These are phyloP conservation scores for Athene noctua DNA, from an alignment of 2,113 vertebrate genomes.

Conservation along the genomic window DNA sequence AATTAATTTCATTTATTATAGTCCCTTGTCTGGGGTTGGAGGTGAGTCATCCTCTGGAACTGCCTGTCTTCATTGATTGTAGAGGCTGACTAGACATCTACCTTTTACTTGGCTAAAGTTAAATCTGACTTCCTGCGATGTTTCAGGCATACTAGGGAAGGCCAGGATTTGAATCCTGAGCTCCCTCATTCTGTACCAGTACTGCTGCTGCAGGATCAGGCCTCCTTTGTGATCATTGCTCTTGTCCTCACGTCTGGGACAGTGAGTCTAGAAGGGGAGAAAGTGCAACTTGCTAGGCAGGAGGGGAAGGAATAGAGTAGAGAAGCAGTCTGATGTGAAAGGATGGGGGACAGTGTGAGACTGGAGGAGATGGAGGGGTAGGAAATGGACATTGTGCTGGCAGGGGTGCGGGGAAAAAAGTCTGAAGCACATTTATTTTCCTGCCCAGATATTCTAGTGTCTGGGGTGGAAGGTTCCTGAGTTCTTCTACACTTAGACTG, in stretches of 20 bases:
- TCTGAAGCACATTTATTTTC: not conserved
- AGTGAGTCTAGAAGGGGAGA: not conserved
- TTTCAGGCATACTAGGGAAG: not conserved
- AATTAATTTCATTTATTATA: not conserved
- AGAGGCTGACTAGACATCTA: not conserved
- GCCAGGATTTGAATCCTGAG: not conserved
- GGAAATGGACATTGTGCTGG: not conserved
- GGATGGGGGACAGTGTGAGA: not conserved
- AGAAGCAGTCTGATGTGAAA: not conserved
- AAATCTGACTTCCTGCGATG: accelerated
- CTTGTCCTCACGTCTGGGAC: not conserved
- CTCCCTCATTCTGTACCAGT: not conserved
- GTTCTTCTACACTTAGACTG: not conserved
- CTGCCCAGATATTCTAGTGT: not conserved
- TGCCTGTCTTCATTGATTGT: not conserved
- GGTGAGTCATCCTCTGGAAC: not conserved
- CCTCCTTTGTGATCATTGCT: not conserved
- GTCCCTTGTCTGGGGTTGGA: not conserved
- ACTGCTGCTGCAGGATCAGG: not conserved
- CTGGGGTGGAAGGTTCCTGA: not conserved
- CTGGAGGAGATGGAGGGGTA: not conserved
- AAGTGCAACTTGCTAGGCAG: not conserved
- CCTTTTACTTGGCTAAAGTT: not conserved
- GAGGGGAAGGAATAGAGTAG: not conserved
- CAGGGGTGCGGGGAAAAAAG: not conserved